These are phyloP conservation scores for Monochamus saltuarius DNA, from an alignment of 1,140 invertebrate species.

Conservation along the genomic window DNA sequence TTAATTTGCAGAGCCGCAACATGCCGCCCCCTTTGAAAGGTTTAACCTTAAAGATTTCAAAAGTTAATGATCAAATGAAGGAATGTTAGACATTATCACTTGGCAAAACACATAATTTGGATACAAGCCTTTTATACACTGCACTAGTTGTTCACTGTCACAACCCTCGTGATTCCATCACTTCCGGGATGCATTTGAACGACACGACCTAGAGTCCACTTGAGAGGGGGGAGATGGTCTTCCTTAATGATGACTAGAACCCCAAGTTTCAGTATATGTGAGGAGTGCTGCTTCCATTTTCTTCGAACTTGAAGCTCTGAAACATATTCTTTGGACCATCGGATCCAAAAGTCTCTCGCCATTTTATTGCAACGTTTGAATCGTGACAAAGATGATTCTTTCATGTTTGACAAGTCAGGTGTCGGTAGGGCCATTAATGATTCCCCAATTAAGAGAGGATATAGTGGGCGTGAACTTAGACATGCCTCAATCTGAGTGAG, in stretches of 20 bases:
- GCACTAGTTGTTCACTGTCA: slow-evolving; percentile 21
- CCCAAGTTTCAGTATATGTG: neutral
- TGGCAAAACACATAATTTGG: slow-evolving; percentile 15
- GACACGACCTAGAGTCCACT: slow-evolving; percentile 45
- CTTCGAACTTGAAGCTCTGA: slow-evolving; percentile 28
- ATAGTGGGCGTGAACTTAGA: slow-evolving; percentile 17
- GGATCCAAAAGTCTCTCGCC: slow-evolving; percentile 38
- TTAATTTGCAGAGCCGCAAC: too few relatives aligned
- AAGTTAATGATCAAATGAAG: too few relatives aligned
- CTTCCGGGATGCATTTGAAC: slow-evolving; percentile 43
- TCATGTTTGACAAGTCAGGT: neutral
- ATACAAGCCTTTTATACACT: slow-evolving; percentile 10
- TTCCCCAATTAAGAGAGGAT: slow-evolving; percentile 24
- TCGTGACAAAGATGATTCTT: slow-evolving; percentile 20
- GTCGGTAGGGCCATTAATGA: slow-evolving; percentile 18
- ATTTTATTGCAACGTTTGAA: slow-evolving; percentile 37
- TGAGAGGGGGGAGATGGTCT: slow-evolving; percentile 35
- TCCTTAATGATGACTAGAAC: slow-evolving; percentile 37
- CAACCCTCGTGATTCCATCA: slow-evolving; percentile 30
- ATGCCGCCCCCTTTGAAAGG: too few relatives aligned
- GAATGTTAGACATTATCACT: neutral
- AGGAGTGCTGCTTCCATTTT: slow-evolving; percentile 33
- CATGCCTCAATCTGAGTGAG: slow-evolving; percentile 21
- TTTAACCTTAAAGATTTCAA: too few relatives aligned
- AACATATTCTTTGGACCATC: slow-evolving; percentile 39